Evolutionary conservation across 2,113 vertebrate genomes (phyloP).

Genomic region (Bostrychus sinensis): DNA sequence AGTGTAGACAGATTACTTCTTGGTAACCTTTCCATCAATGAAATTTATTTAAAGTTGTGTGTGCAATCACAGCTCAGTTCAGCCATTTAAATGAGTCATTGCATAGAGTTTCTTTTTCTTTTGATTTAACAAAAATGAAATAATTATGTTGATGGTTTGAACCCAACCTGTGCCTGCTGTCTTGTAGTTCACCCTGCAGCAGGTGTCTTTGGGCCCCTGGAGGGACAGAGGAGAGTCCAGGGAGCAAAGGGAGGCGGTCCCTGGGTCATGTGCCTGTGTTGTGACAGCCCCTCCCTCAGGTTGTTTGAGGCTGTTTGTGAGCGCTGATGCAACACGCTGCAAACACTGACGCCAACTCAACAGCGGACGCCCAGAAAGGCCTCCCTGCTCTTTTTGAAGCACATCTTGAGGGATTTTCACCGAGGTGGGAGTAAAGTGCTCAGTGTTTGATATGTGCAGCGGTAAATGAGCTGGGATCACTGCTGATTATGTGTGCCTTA

Average conservation of each 20-base stretch:
- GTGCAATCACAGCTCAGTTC: no score
- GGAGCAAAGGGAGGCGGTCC: background rate
- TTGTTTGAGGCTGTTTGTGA: slow-evolving; percentile 28
- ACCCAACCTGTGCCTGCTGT: no score
- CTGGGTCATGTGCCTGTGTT: background rate
- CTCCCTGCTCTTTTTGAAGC: slow-evolving; percentile 38
- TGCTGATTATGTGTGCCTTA: slow-evolving; percentile 51
- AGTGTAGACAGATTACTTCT: no score
- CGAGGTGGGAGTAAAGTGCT: slow-evolving; percentile 22
- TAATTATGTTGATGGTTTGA: no score
- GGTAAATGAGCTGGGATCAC: slow-evolving; percentile 33
- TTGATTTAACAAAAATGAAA: no score
- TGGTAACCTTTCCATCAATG: no score
- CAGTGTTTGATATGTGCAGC: background rate
- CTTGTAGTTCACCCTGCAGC: no score
- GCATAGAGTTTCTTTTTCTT: no score
- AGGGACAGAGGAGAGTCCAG: no score
- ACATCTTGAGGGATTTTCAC: slow-evolving; percentile 47
- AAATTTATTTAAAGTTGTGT: no score
- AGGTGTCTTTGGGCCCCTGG: no score
- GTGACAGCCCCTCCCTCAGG: background rate
- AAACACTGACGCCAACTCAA: slow-evolving; percentile 62
- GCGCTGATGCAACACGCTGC: slow-evolving; percentile 75
- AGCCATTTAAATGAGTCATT: no score
- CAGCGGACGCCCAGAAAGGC: slow-evolving; percentile 23